Evolutionary conservation across 2,888 invertebrate species (phyloP), one percentile per base, ranked within the genome.

Genomic region (Eristalis tenax): DNA sequence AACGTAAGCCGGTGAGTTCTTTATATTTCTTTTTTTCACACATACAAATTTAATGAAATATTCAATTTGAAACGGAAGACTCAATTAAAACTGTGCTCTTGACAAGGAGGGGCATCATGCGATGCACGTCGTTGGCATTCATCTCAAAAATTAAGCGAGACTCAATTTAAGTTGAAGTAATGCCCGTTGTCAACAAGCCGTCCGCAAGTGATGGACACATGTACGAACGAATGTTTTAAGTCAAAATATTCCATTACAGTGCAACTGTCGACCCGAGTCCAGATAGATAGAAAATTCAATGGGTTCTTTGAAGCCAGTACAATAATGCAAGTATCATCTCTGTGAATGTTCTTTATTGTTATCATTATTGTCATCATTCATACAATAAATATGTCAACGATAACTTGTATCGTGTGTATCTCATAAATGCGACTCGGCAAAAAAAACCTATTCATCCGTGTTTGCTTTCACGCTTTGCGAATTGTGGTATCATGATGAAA

Each of bases 141-240:
- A 70, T 86, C 77, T 80, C 80, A 78, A 86, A 59, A 74, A 70
- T 82, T 86, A 86, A 78, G 69, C 69, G 82, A 74, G 59, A 38
- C 82, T 78, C 85, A 78, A 86, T 86, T 82, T 82, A 86, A 86
- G 71, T 74, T 81, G 57, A 74, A 86, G 85, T 77, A 86, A 74
- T 74, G 69, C 69, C 28, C 57, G 43, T 65, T 78, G 85, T 61
- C 77, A 78, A 70, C 85, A 78, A 82, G 77, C 82, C 85, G 82
- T 23, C 59, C 23, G 26, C 43, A 70, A 23, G 43, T 35, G 23
- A 59, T 65, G 71, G 22, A 66, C 32, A 43, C 57, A 80, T 26
- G 50, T 81, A 66, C 26, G 10, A 28, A 77, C 38, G 59, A 11
- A 43, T 64, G 69, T 43, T 40, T 23, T 8, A 56, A 69, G 73